Evolutionary conservation across 2,797 vertebrate species (phyloP).

Genomic region (Chaetophractus vellerosus): DNA sequence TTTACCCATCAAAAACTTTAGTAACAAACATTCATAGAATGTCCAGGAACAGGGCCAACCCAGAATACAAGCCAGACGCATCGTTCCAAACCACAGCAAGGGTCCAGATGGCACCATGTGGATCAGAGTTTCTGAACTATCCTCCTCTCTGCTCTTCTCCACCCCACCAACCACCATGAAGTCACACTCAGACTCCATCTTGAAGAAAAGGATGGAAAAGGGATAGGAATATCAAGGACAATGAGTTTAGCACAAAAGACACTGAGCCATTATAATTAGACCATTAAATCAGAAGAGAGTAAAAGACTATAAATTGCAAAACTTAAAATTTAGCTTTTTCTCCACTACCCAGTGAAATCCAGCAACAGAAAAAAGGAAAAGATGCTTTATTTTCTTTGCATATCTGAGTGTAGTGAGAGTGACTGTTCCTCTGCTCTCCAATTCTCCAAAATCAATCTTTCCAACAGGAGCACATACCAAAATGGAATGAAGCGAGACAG

Average conservation of each 20-base stretch:
- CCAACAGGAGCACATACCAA: not conserved
- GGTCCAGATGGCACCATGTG: not conserved
- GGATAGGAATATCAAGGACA: not conserved
- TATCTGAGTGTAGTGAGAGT: not conserved
- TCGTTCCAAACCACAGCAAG: not conserved
- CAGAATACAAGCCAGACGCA: not conserved
- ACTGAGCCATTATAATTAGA: not conserved
- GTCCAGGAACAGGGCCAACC: not conserved
- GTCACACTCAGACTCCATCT: not conserved
- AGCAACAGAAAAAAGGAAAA: not conserved
- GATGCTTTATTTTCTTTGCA: not conserved
- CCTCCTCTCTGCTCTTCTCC: no score
- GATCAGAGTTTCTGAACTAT: not conserved
- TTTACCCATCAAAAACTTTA: not conserved
- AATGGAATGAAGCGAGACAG: not conserved
- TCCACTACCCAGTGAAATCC: not conserved
- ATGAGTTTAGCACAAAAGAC: constrained; percentile 1
- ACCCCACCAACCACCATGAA: not conserved
- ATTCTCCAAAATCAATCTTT: not conserved
- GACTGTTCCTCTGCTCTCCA: not conserved
- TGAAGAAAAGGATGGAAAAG: not conserved
- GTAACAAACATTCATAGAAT: not conserved
- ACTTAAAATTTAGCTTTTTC: not conserved
- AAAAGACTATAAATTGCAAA: not conserved
- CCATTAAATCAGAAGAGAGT: not conserved